Conservation (phyloP, 1,140 invertebrate genomes). For the Alviniconcha marisindica region DNA sequence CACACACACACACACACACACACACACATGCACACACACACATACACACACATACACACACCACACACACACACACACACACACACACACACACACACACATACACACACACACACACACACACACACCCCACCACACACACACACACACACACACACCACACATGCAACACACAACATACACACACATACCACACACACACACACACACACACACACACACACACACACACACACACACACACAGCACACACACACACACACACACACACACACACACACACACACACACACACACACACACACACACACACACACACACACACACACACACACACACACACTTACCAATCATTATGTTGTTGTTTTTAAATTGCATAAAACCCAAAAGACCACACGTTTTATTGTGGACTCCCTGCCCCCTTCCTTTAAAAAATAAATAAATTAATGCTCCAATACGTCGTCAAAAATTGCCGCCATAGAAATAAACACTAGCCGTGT, state of each 20-base stretch:
- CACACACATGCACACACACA: not conserved
- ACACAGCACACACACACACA: not conserved
- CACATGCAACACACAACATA: not conserved
- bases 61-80: not conserved
- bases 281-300: not conserved
- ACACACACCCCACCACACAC: too few relatives aligned
- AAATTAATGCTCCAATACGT: too few relatives aligned
- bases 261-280: constrained; percentile 7
- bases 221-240: not conserved
- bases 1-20: too few relatives aligned
- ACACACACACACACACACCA: not conserved
- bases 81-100: constrained; percentile 1
- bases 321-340: not conserved
- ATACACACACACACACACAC: not conserved
- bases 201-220: not conserved
- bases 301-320: not conserved
- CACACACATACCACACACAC: not conserved
- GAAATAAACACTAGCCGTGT: too few relatives aligned
- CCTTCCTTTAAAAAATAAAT: too few relatives aligned
- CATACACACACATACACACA: not conserved
- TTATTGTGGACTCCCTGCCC: too few relatives aligned
- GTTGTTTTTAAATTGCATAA: too few relatives aligned
- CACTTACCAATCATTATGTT: too few relatives aligned
- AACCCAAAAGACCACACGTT: too few relatives aligned
- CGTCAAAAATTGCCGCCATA: too few relatives aligned